These are phyloP conservation scores for Tortricodes alternella DNA, from an alignment of 2,888 invertebrate genomes.

Conservation along the genomic window DNA sequence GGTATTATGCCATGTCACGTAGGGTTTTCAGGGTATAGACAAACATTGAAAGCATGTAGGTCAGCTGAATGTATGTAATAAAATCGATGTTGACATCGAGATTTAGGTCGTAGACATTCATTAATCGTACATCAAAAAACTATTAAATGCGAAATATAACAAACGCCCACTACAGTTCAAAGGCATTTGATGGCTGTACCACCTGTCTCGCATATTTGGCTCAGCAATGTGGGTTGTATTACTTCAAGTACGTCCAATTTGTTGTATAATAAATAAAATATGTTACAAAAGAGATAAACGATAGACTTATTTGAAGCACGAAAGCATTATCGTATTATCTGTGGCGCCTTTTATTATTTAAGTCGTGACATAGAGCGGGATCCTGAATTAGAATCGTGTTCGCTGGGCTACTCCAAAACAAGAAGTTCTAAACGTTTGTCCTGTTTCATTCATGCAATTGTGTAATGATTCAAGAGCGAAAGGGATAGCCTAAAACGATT, in stretches of 20 bases:
- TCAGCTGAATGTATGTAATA: constrained; percentile 38
- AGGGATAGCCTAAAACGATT: background rate
- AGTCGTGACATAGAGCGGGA: background rate
- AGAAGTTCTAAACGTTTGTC: background rate
- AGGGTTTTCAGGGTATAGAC: constrained; percentile 55
- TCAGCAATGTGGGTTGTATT: background rate
- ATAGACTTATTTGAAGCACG: constrained; percentile 1
- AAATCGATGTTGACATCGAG: constrained; percentile 29
- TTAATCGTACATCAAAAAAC: constrained; percentile 1
- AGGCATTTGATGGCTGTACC: background rate
- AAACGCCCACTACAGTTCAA: background rate
- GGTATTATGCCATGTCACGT: constrained; percentile 53
- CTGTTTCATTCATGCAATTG: background rate
- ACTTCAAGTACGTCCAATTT: too few relatives aligned
- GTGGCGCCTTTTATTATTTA: constrained; percentile 1
- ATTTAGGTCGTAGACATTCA: constrained; percentile 13
- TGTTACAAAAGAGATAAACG: background rate
- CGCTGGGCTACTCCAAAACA: too few relatives aligned
- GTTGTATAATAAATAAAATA: background rate
- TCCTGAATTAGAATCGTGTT: too few relatives aligned
- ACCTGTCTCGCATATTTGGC: background rate
- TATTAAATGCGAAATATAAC: background rate
- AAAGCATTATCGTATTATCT: background rate
- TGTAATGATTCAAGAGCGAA: background rate
- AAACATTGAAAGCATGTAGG: constrained; percentile 50